Conservation (phyloP, 1,140 invertebrate species). For the Drosophila albomicans region DNA sequence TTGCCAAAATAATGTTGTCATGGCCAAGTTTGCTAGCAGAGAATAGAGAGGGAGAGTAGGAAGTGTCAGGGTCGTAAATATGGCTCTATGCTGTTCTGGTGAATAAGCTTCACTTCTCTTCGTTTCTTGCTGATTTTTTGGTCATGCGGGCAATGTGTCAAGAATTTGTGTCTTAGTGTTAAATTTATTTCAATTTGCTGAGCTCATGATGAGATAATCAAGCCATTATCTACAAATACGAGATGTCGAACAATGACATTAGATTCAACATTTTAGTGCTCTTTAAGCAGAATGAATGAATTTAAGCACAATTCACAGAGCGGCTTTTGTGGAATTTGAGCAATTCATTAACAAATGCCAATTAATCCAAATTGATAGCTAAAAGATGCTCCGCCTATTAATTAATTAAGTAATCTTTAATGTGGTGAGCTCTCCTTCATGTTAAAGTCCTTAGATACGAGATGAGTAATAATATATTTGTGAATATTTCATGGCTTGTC, state of each 20-base stretch:
- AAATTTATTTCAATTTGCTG: conserved; percentile 67
- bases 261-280: background rate
- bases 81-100: conserved; percentile 42
- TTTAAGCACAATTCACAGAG: background rate
- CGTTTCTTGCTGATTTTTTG: conserved; percentile 1
- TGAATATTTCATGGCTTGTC: background rate
- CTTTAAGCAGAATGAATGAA: background rate
- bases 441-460: background rate
- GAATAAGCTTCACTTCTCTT: background rate
- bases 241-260: conserved; percentile 3
- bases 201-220: conserved; percentile 59
- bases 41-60: background rate
- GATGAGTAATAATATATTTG: background rate
- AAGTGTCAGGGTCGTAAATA: conserved; percentile 66
- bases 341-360: background rate
- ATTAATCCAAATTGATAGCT: conserved; percentile 1
- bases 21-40: conserved; percentile 36
- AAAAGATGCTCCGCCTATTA: background rate
- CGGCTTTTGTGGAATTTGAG: background rate
- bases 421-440: background rate
- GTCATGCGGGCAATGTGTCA: conserved; percentile 48
- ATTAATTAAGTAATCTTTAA: background rate
- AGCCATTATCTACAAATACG: conserved; percentile 22
- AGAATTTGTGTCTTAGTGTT: conserved; percentile 35
- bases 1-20: conserved; percentile 58